These are phyloP conservation scores for Nettapus auritus DNA, from an alignment of 2,113 vertebrate species.

Conservation along the genomic window DNA sequence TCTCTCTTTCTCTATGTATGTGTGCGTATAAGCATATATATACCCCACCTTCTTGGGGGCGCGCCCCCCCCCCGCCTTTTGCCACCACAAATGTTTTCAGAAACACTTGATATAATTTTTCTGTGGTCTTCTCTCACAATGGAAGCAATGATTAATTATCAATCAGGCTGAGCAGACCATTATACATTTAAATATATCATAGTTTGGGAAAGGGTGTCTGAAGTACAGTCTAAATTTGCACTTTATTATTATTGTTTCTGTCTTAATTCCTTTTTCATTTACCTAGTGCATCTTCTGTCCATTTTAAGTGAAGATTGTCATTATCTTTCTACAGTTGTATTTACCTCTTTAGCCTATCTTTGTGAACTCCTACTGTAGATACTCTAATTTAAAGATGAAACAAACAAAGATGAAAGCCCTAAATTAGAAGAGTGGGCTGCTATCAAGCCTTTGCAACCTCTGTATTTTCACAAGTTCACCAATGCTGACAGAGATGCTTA, in stretches of 20 bases:
- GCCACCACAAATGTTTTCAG: not conserved
- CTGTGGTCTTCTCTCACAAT: not conserved
- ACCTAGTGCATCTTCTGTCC: not conserved
- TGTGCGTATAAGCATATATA: no score
- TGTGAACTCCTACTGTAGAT: not conserved
- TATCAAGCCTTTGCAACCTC: not conserved
- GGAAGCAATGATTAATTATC: not conserved
- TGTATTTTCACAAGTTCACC: not conserved
- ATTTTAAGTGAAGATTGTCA: not conserved
- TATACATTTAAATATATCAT: not conserved
- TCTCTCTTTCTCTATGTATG: not conserved
- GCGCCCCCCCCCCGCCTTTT: no score
- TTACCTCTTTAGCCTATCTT: not conserved
- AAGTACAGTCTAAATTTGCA: fast-evolving
- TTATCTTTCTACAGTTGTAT: not conserved
- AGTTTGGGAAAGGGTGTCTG: not conserved
- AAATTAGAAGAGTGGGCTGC: not conserved
- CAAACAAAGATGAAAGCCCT: no score
- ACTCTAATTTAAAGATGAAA: not conserved
- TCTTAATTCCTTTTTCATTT: not conserved
- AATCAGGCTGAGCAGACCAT: not conserved
- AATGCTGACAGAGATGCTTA: not conserved
- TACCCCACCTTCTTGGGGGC: no score
- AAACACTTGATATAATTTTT: not conserved
- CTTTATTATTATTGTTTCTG: not conserved